These are phyloP conservation scores for Tenthredo amoena DNA, from an alignment of 2,888 invertebrate genomes.

Conservation along the genomic window DNA sequence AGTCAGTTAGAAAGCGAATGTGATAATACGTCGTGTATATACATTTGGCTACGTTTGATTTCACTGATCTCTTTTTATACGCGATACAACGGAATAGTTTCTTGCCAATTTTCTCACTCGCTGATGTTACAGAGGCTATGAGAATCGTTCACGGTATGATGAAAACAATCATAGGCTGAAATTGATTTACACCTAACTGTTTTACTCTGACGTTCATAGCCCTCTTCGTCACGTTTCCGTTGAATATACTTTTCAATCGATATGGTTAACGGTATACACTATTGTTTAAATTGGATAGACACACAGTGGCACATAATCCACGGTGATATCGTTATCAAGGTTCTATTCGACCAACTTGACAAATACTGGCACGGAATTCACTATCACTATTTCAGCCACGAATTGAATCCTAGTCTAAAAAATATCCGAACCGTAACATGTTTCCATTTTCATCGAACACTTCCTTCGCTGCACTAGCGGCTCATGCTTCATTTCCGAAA, in stretches of 20 bases:
- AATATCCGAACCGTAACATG: neutral
- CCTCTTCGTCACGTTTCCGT: conserved; percentile 35
- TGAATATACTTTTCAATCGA: conserved; percentile 1
- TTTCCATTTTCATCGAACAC: neutral
- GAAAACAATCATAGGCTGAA: neutral
- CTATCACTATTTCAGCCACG: neutral
- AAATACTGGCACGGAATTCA: neutral
- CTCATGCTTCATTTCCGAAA: neutral
- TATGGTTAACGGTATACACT: conserved; percentile 27
- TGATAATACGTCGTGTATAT: conserved; percentile 25
- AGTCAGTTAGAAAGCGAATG: conserved; percentile 50
- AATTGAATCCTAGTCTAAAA: neutral
- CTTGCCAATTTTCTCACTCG: neutral
- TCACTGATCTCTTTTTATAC: conserved; percentile 18
- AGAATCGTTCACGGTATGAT: neutral
- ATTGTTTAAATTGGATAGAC: neutral
- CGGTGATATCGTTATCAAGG: neutral
- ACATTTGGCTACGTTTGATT: conserved; percentile 35
- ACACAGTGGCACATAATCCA: neutral
- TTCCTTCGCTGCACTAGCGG: neutral
- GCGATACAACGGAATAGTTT: neutral
- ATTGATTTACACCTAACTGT: conserved; percentile 29
- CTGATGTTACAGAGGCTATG: neutral
- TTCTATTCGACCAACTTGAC: neutral
- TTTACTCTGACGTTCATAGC: conserved; percentile 7